These are phyloP conservation scores for Procambarus clarkii DNA, from an alignment of 1,140 invertebrate genomes.

Conservation along the genomic window DNA sequence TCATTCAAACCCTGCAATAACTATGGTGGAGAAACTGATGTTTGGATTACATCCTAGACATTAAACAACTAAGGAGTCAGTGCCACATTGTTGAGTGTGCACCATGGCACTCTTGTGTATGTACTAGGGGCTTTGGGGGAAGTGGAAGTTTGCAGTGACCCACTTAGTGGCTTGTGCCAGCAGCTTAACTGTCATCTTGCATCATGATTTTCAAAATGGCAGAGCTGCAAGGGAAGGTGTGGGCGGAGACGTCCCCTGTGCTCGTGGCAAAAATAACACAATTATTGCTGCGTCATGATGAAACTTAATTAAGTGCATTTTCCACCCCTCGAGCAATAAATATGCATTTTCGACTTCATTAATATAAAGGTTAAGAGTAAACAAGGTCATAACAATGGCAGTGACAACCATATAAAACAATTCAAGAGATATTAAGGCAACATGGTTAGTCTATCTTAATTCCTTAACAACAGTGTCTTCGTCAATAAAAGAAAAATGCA, in stretches of 20 bases:
- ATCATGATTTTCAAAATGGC: not conserved
- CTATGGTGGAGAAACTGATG: not conserved
- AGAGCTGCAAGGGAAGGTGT: not conserved
- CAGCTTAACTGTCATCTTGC: conserved; percentile 29
- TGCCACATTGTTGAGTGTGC: not conserved
- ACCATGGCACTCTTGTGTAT: not conserved
- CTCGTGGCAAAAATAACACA: not conserved
- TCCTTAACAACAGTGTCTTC: not conserved
- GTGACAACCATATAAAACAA: conserved; percentile 29
- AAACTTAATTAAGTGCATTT: not conserved
- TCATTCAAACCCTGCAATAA: conserved; percentile 6
- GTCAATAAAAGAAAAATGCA: not conserved
- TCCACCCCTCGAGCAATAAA: conserved; percentile 24
- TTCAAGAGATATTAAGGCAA: conserved; percentile 7
- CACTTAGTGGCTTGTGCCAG: not conserved
- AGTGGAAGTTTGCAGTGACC: not conserved
- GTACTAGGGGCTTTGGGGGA: not conserved
- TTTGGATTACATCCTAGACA: not conserved
- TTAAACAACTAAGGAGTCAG: not conserved
- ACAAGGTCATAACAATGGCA: conserved; percentile 41
- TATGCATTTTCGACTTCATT: conserved; percentile 10
- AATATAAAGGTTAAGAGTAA: not conserved
- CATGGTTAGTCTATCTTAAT: conserved; percentile 8
- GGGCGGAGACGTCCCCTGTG: not conserved
- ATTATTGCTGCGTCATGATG: not conserved